Conservation (phyloP, 2,113 vertebrate genomes). For the Grantiella picta region DNA sequence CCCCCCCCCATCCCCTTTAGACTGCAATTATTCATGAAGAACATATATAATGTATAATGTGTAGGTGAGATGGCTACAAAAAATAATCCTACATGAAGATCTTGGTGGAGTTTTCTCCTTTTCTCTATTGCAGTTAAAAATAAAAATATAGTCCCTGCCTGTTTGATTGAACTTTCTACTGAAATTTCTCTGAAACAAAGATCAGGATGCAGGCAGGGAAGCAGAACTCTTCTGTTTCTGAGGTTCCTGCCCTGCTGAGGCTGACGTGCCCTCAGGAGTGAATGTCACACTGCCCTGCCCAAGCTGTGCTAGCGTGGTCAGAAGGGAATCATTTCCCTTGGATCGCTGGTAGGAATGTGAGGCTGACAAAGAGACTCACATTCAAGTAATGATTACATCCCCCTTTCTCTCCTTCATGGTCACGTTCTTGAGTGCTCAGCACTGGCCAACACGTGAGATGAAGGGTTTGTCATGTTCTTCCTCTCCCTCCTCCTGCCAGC, state of each 20-base stretch:
- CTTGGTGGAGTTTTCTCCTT: background rate
- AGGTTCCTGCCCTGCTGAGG: background rate
- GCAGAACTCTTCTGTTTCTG: background rate
- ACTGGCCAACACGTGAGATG: background rate
- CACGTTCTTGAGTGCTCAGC: background rate
- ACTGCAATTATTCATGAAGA: background rate
- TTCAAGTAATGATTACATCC: background rate
- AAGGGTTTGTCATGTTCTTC: background rate
- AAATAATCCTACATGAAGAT: background rate
- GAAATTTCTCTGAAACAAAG: background rate
- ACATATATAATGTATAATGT: background rate
- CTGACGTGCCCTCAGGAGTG: background rate
- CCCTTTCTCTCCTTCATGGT: background rate
- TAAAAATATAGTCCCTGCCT: background rate
- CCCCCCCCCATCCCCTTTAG: background rate
- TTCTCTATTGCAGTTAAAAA: background rate
- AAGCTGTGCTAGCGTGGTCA: background rate
- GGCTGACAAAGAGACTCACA: background rate
- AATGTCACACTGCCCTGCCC: background rate
- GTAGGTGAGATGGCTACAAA: background rate
- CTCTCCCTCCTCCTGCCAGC: background rate
- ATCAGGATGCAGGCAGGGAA: background rate
- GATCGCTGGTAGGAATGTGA: background rate
- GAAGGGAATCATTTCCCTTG: background rate
- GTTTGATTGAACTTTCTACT: background rate